A percentile compares a stretch with the other conserved stretches of the same genome.
Evolutionary conservation across 2,888 invertebrate species (phyloP).

Genomic region (Rotaria socialis): DNA sequence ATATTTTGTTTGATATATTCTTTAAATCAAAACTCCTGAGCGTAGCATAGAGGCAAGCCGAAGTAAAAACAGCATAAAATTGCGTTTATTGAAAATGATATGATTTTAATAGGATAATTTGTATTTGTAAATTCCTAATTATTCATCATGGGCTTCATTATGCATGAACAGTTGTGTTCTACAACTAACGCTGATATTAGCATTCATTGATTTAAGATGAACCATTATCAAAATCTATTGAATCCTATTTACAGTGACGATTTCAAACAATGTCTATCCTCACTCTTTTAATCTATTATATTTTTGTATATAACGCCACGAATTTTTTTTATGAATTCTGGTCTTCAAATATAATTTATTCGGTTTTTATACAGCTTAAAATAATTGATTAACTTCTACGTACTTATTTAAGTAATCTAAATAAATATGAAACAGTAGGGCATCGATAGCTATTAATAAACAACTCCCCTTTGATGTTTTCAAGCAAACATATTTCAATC

Average conservation of each 20-base stretch:
- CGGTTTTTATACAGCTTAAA: slow-evolving; percentile 48
- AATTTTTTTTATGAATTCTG: slow-evolving; percentile 52
- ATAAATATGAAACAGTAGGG: slow-evolving; percentile 22
- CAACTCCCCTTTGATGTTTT: too few relatives aligned
- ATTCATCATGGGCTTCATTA: too few relatives aligned
- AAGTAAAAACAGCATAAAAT: too few relatives aligned
- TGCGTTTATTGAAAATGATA: too few relatives aligned
- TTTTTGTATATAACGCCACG: slow-evolving; percentile 68
- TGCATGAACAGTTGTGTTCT: too few relatives aligned
- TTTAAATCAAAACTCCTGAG: too few relatives aligned
- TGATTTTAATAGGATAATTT: too few relatives aligned
- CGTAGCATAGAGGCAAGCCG: too few relatives aligned
- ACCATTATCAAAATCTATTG: slow-evolving; percentile 72
- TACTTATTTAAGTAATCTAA: slow-evolving; percentile 76
- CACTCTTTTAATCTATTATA: slow-evolving; percentile 87
- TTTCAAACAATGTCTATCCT: slow-evolving; percentile 92
- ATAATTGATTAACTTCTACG: slow-evolving; percentile 77
- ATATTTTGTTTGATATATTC: too few relatives aligned
- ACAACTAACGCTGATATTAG: background rate
- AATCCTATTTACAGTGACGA: slow-evolving; percentile 78
- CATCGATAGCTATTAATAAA: background rate
- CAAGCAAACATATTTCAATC: too few relatives aligned
- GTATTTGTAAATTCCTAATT: too few relatives aligned
- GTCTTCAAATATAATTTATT: too few relatives aligned
- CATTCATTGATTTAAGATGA: slow-evolving; percentile 59